A percentile compares a stretch with the other conserved stretches of the same genome.
Conservation (phyloP, 2,888 invertebrate genomes). For the Lingula anatina region DNA sequence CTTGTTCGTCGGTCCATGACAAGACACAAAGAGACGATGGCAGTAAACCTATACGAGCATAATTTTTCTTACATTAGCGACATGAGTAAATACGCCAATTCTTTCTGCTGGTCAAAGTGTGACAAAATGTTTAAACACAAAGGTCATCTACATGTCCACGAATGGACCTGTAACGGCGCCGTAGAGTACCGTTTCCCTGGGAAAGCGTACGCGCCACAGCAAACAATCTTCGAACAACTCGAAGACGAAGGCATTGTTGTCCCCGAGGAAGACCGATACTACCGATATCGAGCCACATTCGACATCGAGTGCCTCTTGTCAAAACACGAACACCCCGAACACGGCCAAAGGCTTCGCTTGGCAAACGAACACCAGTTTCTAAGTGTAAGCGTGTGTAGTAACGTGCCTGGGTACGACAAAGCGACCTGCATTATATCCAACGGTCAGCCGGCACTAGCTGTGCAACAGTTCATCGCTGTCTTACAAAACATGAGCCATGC, state of each 20-base stretch:
- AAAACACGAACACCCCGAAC: background rate
- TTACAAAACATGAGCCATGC: background rate
- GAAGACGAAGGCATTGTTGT: background rate
- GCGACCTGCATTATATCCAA: background rate
- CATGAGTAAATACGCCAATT: too few species aligned
- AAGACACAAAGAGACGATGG: background rate
- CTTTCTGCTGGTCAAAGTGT: too few species aligned
- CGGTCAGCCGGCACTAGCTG: background rate
- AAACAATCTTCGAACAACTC: constrained; percentile 1
- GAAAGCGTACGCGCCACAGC: background rate
- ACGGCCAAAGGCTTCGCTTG: background rate
- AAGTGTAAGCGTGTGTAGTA: background rate
- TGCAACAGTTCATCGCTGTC: background rate
- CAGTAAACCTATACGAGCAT: background rate
- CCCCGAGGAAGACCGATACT: background rate
- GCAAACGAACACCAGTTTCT: background rate
- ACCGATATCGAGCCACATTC: background rate
- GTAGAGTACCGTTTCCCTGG: background rate
- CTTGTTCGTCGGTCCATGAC: background rate
- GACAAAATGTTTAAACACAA: too few species aligned
- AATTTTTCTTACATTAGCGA: background rate
- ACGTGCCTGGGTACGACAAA: background rate
- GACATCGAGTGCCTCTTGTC: background rate
- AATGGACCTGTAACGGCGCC: too few species aligned
- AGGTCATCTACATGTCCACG: too few species aligned